A percentile compares a stretch with the other conserved stretches of the same genome.
These are phyloP conservation scores for Salarias fasciatus DNA, from an alignment of 2,797 vertebrate species.

Conservation along the genomic window DNA sequence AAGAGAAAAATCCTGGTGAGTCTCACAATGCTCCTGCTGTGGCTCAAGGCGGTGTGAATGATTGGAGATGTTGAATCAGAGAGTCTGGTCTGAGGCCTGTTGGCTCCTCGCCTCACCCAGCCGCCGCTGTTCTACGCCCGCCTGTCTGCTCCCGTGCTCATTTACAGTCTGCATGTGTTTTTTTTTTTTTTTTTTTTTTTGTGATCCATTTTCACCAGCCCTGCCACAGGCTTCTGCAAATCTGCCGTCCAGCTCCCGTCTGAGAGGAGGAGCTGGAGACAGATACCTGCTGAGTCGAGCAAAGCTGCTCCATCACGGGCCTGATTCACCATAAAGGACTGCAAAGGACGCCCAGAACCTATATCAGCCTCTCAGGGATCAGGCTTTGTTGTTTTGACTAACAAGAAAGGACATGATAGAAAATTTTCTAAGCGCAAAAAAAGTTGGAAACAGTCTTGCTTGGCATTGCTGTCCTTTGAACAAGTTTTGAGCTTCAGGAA, in stretches of 20 bases:
- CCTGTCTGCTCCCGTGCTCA: constrained; percentile 49
- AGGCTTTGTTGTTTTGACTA: constrained; percentile 53
- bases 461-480: constrained; percentile 48
- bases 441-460: constrained; percentile 42
- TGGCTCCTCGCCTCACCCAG: constrained; percentile 47
- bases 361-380: constrained; percentile 40
- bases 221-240: constrained; percentile 40
- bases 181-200: constrained; percentile 39
- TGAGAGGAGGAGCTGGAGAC: constrained; percentile 38
- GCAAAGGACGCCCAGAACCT: constrained; percentile 46
- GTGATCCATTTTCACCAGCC: constrained; percentile 61
- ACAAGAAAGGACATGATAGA: constrained; percentile 37
- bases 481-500: constrained; percentile 40
- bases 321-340: constrained; percentile 70
- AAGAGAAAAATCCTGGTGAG: constrained; percentile 41
- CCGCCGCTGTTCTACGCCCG: constrained; percentile 11
- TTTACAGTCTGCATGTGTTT: constrained; percentile 65
- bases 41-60: constrained; percentile 60
- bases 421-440: constrained; percentile 30
- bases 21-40: constrained; percentile 59
- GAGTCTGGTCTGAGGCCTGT: constrained; percentile 58
- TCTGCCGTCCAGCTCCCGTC: constrained; percentile 50
- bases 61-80: constrained; percentile 58
- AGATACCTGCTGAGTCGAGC: constrained; percentile 63
- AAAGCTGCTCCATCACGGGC: constrained; percentile 59